Evolutionary conservation across 2,888 invertebrate genomes (phyloP), one percentile per base, ranked within the genome.

Genomic region (Norana najaformis): DNA sequence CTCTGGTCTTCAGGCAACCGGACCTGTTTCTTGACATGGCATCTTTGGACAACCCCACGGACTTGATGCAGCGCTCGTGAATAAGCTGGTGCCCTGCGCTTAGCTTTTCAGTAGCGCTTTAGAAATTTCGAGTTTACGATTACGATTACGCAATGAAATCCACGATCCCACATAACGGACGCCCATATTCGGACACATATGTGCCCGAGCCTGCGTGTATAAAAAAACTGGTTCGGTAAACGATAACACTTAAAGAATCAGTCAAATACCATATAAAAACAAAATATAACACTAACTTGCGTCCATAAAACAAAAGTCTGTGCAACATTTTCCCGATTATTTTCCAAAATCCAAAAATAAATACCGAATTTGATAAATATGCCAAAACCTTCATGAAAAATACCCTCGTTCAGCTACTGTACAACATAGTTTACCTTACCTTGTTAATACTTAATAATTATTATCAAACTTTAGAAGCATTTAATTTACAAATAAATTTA

Each of bases 221-320:
- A n/a, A n/a, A 69, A n/a, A n/a, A 69, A 30, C 69, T n/a, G 69
- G 1, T n/a, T n/a, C 11, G 69, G 69, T n/a, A 69, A n/a, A 8
- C 69, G 69, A 69, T n/a, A 30, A 69, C 11, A 11, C 30, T n/a
- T n/a, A 30, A 1, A 69, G n/a, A n/a, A 69, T 69, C 69, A 30
- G 5, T 69, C n/a, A 69, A 69, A 30, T 69, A 69, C n/a, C 30
- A 69, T 69, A 69, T n/a, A n/a, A 69, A 47, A 69, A 69, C 69
- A 69, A 69, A n/a, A n/a, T 69, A 69, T 69, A 69, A 6, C 69
- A 69, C 69, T n/a, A 69, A 69, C 69, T n/a, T n/a, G 69, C 69
- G 69, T 69, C 69, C 69, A 69, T 69, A 69, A 69, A 69, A 69
- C 69, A 69, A 69, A n/a, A 69, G 69, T 69, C 69, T 69, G 69